Evolutionary conservation across 2,113 vertebrate species (phyloP), one percentile per base, ranked within the genome.

Genomic region (Amphilophus citrinellus): DNA sequence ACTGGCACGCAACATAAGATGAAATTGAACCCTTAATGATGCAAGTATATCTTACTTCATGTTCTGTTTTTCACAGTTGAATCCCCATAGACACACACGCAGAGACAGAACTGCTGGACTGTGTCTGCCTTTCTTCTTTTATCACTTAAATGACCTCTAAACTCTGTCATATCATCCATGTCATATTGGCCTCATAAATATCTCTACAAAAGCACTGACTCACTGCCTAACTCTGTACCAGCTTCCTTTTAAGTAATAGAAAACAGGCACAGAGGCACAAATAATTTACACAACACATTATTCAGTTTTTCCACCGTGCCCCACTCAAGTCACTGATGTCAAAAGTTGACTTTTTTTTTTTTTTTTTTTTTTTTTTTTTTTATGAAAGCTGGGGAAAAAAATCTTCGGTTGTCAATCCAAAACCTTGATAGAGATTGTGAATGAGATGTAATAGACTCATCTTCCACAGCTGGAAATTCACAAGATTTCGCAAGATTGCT

Each of bases 121-220:
- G 59, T 61, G 56, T 76, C 88, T 81, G 79, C 66, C 85, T 85
- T 76, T 77, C 65, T 76, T 27, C 58, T 77, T 92, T 84, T 86
- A 94, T 90, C 85, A 85, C 83, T 84, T 77, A 10, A 11, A 53
- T 86, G 89, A 94, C 92, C 91, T 92, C 87, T 86, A 87, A 78
- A 87, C 88, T 90, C 76, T 50, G 61, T 78, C 77, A 84, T 82
- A 86, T 87, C 86, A 89, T 79, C 80, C 14, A 18, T 81, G 86
- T 89, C 82, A 88, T 78, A 88, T 66, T 53, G 75, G 84, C 77
- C 81, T 86, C 85, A 80, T 90, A 88, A 90, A 90, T 87, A 84
- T 80, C 80, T 77, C 59, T 66, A 79, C 61, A 86, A 79, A 85
- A 90, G 78, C 84, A 73, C 71, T 71, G 91, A 89, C 80, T 86